A percentile compares a stretch with the other conserved stretches of the same genome.
Evolutionary conservation across 2,797 vertebrate species (phyloP).

Genomic region (Aphelocoma californica): DNA sequence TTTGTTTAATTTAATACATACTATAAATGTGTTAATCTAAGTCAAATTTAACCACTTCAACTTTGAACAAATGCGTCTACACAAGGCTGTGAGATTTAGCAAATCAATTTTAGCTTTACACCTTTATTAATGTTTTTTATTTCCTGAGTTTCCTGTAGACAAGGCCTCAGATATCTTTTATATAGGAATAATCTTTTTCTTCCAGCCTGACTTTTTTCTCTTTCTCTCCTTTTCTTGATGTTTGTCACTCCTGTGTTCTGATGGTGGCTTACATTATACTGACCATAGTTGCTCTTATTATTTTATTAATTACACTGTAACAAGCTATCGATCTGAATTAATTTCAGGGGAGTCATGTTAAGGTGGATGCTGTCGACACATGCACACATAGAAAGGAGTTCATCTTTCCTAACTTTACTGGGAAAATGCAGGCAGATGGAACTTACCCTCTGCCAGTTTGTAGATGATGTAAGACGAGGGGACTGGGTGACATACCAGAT

Average conservation of each 20-base stretch:
- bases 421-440: not conserved
- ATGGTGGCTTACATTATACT: not conserved
- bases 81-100: not conserved
- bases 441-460: not conserved
- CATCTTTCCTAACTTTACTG: not conserved
- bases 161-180: not conserved
- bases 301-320: not conserved
- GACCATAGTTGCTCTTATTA: not conserved
- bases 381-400: not conserved
- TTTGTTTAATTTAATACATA: slow-evolving; percentile 41
- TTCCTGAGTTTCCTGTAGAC: not conserved
- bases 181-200: not conserved
- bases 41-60: slow-evolving; percentile 36
- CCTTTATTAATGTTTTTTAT: not conserved
- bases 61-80: not conserved
- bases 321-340: not conserved
- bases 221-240: not conserved
- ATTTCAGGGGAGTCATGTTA: not conserved
- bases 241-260: not conserved
- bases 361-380: not conserved
- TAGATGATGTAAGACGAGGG: not conserved
- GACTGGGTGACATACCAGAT: not conserved
- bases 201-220: not conserved
- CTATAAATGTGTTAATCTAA: slow-evolving; percentile 34
- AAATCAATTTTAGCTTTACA: not conserved